Evolutionary conservation across 2,113 vertebrate species (phyloP).

Genomic region (Sceloporus undulatus): DNA sequence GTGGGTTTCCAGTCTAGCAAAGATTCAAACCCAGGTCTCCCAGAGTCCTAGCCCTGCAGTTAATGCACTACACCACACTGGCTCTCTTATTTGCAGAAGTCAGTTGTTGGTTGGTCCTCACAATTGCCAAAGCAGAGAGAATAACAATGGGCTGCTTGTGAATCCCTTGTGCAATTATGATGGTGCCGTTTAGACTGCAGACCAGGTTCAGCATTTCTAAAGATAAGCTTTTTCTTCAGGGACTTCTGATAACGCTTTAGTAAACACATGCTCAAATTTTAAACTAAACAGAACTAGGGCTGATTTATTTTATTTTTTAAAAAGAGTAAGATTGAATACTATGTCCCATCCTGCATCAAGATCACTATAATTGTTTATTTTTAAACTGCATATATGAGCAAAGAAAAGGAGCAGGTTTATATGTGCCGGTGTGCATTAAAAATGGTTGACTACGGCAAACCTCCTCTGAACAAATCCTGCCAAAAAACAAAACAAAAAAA

Average conservation of each 20-base stretch:
- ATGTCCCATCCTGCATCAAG: not conserved
- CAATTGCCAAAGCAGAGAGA: slow-evolving; percentile 4
- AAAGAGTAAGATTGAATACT: not conserved
- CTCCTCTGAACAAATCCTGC: too few species aligned
- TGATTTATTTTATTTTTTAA: not conserved
- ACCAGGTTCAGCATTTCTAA: slow-evolving; percentile 17
- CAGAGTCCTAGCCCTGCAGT: too few species aligned
- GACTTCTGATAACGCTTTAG: slow-evolving; percentile 27
- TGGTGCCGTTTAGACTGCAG: slow-evolving; percentile 31
- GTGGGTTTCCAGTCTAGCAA: too few species aligned
- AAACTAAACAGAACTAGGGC: slow-evolving; percentile 27
- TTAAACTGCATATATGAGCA: not conserved
- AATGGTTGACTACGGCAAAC: not conserved
- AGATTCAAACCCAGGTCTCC: too few species aligned
- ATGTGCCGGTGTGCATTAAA: not conserved
- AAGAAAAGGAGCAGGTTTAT: not conserved
- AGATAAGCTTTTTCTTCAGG: not conserved
- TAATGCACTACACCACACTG: too few species aligned
- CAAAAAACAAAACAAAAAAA: too few species aligned
- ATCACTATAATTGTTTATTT: not conserved
- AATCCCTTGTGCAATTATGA: slow-evolving; percentile 10
- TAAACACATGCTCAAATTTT: slow-evolving; percentile 9
- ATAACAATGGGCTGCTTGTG: slow-evolving; percentile 26
- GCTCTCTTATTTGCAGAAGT: not conserved
- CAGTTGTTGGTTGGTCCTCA: not conserved